Evolutionary conservation across 2,888 invertebrate species (phyloP).

Genomic region (Aleiodes leptofemur): DNA sequence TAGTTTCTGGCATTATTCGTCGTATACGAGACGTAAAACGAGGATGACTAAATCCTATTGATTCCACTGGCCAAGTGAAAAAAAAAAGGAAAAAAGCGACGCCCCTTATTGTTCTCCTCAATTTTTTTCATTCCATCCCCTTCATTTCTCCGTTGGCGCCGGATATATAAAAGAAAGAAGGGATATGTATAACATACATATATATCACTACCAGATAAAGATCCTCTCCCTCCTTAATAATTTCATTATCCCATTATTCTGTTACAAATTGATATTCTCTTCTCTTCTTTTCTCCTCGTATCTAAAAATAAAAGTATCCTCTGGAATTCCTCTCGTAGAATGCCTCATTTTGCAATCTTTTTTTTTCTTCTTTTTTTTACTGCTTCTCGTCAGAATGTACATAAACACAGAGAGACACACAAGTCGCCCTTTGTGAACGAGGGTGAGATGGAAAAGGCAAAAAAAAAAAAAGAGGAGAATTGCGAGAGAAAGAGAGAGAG

Average conservation of each 20-base stretch:
- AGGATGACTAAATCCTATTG: slow-evolving; percentile 56
- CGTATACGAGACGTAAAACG: slow-evolving; percentile 31
- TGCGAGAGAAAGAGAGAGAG: not conserved
- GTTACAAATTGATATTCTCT: slow-evolving; percentile 9
- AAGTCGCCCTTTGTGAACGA: not conserved
- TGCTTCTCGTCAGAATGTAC: not conserved
- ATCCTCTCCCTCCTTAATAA: not conserved
- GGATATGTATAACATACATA: not conserved
- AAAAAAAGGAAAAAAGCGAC: slow-evolving; percentile 10
- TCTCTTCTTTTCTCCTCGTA: not conserved
- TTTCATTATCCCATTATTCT: slow-evolving; percentile 13
- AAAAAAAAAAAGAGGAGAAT: not conserved
- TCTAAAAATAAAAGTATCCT: not conserved
- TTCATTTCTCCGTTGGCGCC: slow-evolving; percentile 19
- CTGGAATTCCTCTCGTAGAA: not conserved
- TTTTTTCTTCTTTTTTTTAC: not conserved
- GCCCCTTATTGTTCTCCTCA: slow-evolving; percentile 11
- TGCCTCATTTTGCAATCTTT: slow-evolving; percentile 8
- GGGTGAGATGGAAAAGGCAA: slow-evolving; percentile 15
- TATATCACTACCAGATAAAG: not conserved
- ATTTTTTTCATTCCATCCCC: not conserved
- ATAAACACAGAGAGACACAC: not conserved
- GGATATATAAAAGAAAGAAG: not conserved
- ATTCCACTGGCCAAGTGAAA: slow-evolving; percentile 50
- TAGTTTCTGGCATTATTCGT: not conserved